phyloP scores from a whole-genome alignment of 2,113 vertebrate genomes.

The Labrus mixtus region DNA sequence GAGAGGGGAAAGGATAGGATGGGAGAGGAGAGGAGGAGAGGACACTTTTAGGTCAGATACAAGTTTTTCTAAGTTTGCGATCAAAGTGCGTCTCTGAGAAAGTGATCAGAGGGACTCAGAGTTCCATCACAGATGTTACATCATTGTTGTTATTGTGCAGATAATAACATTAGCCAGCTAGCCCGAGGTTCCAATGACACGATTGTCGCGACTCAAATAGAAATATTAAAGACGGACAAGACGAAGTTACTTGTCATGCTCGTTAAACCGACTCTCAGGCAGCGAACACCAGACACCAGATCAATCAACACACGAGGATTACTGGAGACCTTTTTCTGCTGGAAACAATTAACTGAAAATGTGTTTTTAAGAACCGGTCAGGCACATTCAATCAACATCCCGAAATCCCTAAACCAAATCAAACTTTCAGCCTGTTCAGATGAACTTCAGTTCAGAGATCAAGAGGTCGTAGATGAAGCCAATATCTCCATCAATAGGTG shows the following conservation, averaged over 20 bases:
- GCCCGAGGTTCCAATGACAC: not conserved
- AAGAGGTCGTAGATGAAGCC: not conserved
- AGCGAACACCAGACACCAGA: not conserved
- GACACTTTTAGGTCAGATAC: conserved; percentile 31
- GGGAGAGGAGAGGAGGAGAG: not conserved
- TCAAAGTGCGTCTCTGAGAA: conserved; percentile 12
- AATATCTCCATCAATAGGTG: not conserved
- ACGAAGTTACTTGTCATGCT: not conserved
- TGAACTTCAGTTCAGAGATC: too few species aligned
- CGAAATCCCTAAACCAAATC: too few species aligned
- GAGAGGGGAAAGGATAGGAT: too few species aligned
- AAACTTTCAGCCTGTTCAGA: not conserved
- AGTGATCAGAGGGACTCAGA: not conserved
- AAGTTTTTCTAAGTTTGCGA: conserved; percentile 3
- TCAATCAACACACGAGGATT: not conserved
- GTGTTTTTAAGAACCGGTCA: too few species aligned
- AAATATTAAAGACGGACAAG: not conserved
- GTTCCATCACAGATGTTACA: not conserved
- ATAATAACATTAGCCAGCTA: not conserved
- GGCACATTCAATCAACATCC: too few species aligned
- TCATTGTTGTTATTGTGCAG: conserved; percentile 7
- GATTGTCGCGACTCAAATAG: not conserved
- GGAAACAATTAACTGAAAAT: too few species aligned
- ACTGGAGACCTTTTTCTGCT: too few species aligned
- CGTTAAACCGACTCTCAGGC: too few species aligned